Percentiles rank a stretch among this genome's conserved stretches.
phyloP scores from a whole-genome alignment of 2,113 vertebrate species.

The Chiloscyllium plagiosum region DNA sequence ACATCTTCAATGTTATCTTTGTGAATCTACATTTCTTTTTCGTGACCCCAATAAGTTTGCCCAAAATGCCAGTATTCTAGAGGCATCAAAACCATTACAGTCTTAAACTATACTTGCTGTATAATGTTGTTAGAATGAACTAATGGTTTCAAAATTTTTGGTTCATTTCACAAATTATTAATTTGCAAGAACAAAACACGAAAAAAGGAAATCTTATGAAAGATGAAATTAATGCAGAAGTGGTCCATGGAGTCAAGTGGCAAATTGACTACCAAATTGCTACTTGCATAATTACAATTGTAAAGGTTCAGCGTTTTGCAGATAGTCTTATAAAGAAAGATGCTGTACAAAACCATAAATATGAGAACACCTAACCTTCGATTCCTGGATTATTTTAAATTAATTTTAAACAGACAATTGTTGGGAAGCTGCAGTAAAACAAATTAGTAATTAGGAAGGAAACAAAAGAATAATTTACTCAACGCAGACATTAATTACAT shows the following conservation, averaged over 20 bases:
- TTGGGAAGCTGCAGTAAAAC: not conserved
- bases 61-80: not conserved
- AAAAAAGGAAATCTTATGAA: not conserved
- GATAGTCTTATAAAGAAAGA: not conserved
- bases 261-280: not conserved
- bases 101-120: not conserved
- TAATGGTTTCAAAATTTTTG: not conserved
- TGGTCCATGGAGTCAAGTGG: not conserved
- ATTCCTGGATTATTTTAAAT: not conserved
- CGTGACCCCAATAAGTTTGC: not conserved
- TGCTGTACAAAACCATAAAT: not conserved
- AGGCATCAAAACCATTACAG: not conserved
- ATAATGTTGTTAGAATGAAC: not conserved
- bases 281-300: not conserved
- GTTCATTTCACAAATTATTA: not conserved
- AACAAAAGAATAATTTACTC: not conserved
- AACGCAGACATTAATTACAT: not conserved
- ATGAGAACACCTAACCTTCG: not conserved
- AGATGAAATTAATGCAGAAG: not conserved
- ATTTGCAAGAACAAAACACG: not conserved
- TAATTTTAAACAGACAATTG: not conserved
- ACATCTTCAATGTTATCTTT: not conserved
- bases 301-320: not conserved
- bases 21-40: not conserved
- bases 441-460: not conserved